phyloP scores from a whole-genome alignment of 1,140 invertebrate species.

The Steinernema khuongi region DNA sequence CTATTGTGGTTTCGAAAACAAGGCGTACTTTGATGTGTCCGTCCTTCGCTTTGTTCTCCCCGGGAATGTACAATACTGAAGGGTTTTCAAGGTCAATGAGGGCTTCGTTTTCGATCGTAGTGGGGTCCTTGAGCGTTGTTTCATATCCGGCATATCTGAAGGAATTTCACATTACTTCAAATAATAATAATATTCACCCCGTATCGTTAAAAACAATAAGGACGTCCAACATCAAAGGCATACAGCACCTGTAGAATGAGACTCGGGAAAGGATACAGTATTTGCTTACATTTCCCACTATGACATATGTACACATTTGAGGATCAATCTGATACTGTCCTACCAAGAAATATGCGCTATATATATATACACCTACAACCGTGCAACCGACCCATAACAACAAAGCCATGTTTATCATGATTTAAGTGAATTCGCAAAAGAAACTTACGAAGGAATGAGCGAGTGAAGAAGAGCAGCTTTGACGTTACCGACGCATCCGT shows the following conservation, averaged over 20 bases:
- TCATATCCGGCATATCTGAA: constrained; percentile 21
- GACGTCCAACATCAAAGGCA: no score
- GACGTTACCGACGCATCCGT: constrained; percentile 36
- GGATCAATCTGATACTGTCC: not conserved
- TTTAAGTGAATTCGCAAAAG: constrained; percentile 19
- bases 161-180: not conserved
- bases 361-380: not conserved
- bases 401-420: not conserved
- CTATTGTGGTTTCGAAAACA: not conserved
- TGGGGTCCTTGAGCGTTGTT: constrained; percentile 3
- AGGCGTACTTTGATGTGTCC: constrained; percentile 27
- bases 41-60: constrained; percentile 19
- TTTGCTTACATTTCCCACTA: not conserved
- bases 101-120: constrained; percentile 13
- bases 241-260: no score
- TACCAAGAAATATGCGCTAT: not conserved
- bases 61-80: constrained; percentile 26
- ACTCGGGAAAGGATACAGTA: no score
- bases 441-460: constrained; percentile 35
- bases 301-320: not conserved
- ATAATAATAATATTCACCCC: no score
- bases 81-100: not conserved
- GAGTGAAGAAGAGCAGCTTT: constrained; percentile 26
- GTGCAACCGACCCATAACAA: not conserved
- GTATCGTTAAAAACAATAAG: no score